Evolutionary conservation across 2,888 invertebrate genomes (phyloP).

Genomic region (Euplexia lucipara): DNA sequence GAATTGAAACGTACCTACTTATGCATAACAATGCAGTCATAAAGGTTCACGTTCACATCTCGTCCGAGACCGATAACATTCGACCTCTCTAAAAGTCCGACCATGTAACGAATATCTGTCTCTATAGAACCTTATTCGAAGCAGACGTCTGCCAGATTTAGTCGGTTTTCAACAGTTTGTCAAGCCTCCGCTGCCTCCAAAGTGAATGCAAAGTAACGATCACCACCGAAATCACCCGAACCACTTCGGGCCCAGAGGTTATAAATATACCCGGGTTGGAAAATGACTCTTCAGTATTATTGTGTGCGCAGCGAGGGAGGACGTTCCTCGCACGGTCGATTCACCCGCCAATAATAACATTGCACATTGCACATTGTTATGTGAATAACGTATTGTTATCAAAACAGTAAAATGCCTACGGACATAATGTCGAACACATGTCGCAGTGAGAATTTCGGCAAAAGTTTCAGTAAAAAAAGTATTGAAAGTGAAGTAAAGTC

Average conservation of each 20-base stretch:
- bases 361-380: conserved; percentile 70
- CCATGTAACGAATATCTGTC: conserved; percentile 29
- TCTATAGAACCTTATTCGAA: conserved; percentile 6
- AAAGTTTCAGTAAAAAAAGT: conserved; percentile 76
- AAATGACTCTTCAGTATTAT: conserved; percentile 76
- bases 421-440: conserved; percentile 80
- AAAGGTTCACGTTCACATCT: conserved; percentile 63
- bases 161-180: conserved; percentile 61
- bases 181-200: conserved; percentile 69
- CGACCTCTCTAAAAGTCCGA: conserved; percentile 52
- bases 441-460: conserved; percentile 80
- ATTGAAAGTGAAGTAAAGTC: conserved; percentile 91
- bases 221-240: conserved; percentile 74
- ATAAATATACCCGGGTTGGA: conserved; percentile 75
- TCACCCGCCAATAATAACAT: conserved; percentile 67
- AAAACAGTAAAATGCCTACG: conserved; percentile 83
- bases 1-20: conserved; percentile 4
- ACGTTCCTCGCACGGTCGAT: conserved; percentile 60
- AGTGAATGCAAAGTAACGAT: conserved; percentile 82
- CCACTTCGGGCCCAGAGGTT: conserved; percentile 72
- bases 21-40: conserved; percentile 48
- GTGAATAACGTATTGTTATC: conserved; percentile 67
- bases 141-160: conserved; percentile 56
- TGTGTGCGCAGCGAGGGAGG: conserved; percentile 62
- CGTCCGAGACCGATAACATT: conserved; percentile 63